Conservation (phyloP, 37 sponge, comb jelly and placozoan genomes). For the Agelas oroides region DNA sequence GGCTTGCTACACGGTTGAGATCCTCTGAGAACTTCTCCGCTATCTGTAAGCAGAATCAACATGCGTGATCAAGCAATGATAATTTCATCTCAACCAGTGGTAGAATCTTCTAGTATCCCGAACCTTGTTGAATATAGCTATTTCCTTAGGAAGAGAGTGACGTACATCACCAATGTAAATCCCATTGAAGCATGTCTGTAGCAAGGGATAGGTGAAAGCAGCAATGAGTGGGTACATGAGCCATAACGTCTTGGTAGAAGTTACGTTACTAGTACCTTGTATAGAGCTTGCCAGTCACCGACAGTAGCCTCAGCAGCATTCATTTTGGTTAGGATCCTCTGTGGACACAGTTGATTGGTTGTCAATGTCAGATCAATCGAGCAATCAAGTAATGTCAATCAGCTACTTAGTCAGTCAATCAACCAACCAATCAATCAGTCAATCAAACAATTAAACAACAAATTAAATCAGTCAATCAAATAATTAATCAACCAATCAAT, state of each 20-base stretch:
- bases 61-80: no score
- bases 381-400: no score
- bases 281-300: constrained; percentile 89
- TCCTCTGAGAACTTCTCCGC: constrained; percentile 57
- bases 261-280: no score
- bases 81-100: no score
- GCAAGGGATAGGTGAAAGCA: no score
- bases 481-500: no score
- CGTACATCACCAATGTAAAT: constrained; percentile 86
- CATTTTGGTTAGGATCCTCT: constrained; percentile 88
- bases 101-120: no score
- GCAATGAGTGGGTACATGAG: neutral
- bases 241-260: neutral
- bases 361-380: no score
- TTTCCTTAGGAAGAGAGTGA: constrained; percentile 61
- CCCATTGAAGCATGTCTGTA: constrained; percentile 84
- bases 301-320: constrained; percentile 73
- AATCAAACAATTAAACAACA: no score
- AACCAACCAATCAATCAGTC: no score
- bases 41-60: constrained; percentile 48
- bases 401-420: no score
- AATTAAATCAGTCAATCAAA: no score
- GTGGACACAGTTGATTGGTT: constrained; percentile 7
- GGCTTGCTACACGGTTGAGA: constrained; percentile 69
- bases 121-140: constrained; percentile 75